Conservation (phyloP, 2,113 vertebrate genomes). For the Microtus oregoni region DNA sequence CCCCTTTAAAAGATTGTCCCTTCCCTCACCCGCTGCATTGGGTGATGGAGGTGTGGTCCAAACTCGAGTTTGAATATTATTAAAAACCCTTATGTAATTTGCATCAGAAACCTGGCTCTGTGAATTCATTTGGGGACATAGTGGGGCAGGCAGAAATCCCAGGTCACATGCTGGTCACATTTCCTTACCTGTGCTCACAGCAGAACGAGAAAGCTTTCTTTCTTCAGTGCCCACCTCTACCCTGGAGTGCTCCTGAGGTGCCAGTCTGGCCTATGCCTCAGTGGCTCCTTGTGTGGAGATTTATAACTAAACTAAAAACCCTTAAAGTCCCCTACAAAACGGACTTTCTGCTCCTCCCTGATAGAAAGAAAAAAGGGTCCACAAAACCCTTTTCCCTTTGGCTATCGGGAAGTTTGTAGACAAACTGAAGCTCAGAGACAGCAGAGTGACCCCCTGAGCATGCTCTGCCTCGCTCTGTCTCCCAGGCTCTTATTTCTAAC, state of each 20-base stretch:
- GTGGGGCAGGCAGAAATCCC: not conserved
- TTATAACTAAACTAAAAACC: not conserved
- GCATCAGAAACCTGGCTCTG: no score
- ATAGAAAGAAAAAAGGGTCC: not conserved
- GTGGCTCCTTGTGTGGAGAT: not conserved
- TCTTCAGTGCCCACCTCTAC: not conserved
- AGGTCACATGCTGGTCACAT: fast-evolving
- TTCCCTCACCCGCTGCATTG: no score
- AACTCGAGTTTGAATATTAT: no score
- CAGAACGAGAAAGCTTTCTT: not conserved
- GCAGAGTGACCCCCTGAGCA: fast-evolving
- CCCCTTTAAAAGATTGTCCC: no score
- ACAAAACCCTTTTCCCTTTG: not conserved
- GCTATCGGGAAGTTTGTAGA: not conserved
- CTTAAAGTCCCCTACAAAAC: not conserved
- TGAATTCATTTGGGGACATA: no score
- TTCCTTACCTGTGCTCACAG: not conserved
- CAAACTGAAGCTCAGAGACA: not conserved
- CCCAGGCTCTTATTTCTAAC: not conserved
- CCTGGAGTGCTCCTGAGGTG: no score
- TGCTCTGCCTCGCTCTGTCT: fast-evolving
- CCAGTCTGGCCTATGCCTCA: not conserved
- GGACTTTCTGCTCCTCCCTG: not conserved
- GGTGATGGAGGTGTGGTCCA: no score
- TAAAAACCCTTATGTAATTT: no score